Base-by-base conservation (phyloP, 1,140 invertebrate genomes). In the Zelostemma sp. region DNA sequence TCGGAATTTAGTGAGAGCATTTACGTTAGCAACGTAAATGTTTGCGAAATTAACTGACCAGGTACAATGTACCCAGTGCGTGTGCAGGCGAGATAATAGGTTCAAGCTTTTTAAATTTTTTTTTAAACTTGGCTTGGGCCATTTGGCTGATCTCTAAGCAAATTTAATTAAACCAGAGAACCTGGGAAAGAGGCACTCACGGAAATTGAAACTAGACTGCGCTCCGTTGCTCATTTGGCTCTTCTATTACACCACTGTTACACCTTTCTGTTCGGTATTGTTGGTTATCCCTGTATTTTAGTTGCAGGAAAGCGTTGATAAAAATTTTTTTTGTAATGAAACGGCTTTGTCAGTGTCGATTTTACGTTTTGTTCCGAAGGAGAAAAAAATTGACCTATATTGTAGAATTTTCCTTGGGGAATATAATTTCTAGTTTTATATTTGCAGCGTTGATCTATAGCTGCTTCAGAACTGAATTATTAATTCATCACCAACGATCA, bases 111-210 rank as follows among this genome's bases (percentile, higher is more conserved):
- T 8, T 12, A 43, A 38, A 14, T 58, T 40, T 41, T 48, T 70
- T 70, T 65, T 65, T 46, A 55, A 51, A 28, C 59, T 53, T 31
- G 64, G 15, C 21, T 25, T 45, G 45, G 33, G 54, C 60, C 51
- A 65, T 68, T 72, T 64, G 57, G 65, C 66, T 76, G 71, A 77
- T 79, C 68, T 75, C 67, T 66, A 73, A 80, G 77, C 72, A 74
- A 77, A 79, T 78, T 78, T 80, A 77, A 80, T 79, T 77, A 79
- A 76, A 76, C 54, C 51, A 45, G 68, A 70, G 63, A 48, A 68
- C 48, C 54, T 33, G 62, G 53, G 28, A 50, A 65, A 71, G 55
- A 69, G 66, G 40, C 60, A 51, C 54, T 72, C 54, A 67, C 60
- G 70, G 68, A 80, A 79, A 80, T 78, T 77, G 75, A 75, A 77